Conservation (phyloP, 2,797 vertebrate species). For the Spondyliosoma cantharus region DNA sequence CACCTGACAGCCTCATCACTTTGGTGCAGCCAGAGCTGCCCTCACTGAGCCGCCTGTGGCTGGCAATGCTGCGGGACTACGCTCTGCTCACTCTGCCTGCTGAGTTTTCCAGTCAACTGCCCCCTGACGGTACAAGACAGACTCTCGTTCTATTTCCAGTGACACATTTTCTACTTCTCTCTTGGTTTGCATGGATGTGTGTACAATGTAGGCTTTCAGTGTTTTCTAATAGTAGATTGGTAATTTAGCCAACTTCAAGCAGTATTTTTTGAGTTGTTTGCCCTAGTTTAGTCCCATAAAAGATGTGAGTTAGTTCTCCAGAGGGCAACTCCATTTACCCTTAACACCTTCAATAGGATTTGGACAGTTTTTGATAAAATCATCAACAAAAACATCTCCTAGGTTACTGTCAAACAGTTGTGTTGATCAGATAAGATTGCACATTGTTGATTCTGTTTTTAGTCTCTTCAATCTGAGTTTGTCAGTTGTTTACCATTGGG, state of each 20-base stretch:
- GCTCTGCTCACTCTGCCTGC: conserved; percentile 95
- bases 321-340: neutral
- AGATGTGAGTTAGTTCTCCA: neutral
- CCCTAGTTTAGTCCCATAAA: neutral
- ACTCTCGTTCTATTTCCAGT: conserved; percentile 1
- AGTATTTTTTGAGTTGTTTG: neutral
- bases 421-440: neutral
- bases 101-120: conserved; percentile 98
- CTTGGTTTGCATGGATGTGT: neutral
- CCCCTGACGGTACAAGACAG: conserved; percentile 89
- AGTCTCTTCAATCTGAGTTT: neutral
- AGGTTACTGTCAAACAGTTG: neutral
- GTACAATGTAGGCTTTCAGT: neutral
- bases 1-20: conserved; percentile 96
- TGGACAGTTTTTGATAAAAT: neutral
- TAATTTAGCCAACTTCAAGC: neutral
- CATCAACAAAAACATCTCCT: neutral
- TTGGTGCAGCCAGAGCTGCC: conserved; percentile 96
- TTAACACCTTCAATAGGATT: neutral
- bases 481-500: neutral
- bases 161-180: neutral
- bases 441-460: neutral
- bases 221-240: neutral
- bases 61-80: conserved; percentile 95
- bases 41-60: conserved; percentile 94